Conservation (phyloP, 2,113 vertebrate genomes). For the Phocoena phocoena region DNA sequence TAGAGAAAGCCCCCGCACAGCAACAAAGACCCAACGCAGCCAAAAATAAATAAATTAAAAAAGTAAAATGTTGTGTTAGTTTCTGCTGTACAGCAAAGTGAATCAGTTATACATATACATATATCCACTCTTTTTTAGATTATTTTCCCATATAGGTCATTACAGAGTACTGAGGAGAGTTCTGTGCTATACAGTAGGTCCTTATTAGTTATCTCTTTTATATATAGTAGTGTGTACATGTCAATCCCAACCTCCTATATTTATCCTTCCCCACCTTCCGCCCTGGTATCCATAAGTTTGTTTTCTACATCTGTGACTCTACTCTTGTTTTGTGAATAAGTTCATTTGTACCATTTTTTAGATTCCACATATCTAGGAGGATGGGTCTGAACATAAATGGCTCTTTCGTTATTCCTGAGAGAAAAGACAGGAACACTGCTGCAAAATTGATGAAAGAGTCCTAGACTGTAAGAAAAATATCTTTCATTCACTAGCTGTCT, state of each 20-base stretch:
- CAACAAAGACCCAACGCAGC: too few relatives aligned
- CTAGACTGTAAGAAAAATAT: background rate
- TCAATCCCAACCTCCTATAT: background rate
- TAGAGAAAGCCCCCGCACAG: too few relatives aligned
- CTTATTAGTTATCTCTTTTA: background rate
- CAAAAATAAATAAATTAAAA: too few relatives aligned
- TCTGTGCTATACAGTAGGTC: background rate
- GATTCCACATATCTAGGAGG: background rate
- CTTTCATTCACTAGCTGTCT: background rate
- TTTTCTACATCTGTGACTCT: background rate
- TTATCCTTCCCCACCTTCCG: background rate
- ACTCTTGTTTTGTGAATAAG: background rate
- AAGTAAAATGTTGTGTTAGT: background rate
- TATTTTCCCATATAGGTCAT: background rate
- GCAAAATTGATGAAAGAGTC: background rate
- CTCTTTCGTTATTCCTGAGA: background rate
- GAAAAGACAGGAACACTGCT: background rate
- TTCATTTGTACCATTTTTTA: background rate
- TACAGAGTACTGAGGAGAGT: background rate
- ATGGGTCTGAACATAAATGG: background rate
- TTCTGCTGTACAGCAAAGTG: background rate
- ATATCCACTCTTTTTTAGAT: background rate
- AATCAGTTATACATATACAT: background rate
- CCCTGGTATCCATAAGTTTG: background rate
- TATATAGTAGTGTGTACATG: background rate